Evolutionary conservation across 2,888 invertebrate genomes (phyloP).

Genomic region (Gnatocerus cornutus): DNA sequence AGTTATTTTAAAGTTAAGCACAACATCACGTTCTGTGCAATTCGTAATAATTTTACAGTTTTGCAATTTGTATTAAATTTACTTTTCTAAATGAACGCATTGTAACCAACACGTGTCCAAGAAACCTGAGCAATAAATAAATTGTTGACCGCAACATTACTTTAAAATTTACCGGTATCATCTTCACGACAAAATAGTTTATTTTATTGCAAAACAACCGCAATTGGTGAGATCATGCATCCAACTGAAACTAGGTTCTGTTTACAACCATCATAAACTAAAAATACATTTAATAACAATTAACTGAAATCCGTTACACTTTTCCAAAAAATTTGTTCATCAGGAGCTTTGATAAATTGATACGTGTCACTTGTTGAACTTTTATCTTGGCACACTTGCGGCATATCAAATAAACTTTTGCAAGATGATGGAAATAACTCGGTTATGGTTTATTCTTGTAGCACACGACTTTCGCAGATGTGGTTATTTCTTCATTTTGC

Average conservation of each 20-base stretch:
- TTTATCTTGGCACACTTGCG: neutral
- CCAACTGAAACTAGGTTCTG: constrained; percentile 31
- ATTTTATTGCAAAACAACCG: constrained; percentile 7
- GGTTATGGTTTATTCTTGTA: constrained; percentile 11
- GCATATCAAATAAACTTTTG: constrained; percentile 21
- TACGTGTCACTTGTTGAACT: neutral
- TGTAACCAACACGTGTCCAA: too few species aligned
- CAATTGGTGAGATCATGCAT: constrained; percentile 29
- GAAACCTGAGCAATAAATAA: too few species aligned
- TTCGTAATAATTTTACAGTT: too few species aligned
- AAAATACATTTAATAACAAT: constrained; percentile 26
- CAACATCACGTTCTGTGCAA: too few species aligned
- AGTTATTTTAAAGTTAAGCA: too few species aligned
- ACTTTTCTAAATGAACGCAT: too few species aligned
- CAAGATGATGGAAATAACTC: constrained; percentile 3
- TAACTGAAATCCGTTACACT: constrained; percentile 3
- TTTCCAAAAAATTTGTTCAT: neutral
- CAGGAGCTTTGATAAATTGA: neutral
- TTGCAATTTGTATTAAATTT: too few species aligned
- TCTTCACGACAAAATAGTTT: neutral
- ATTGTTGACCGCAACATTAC: too few species aligned
- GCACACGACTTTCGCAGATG: constrained; percentile 16
- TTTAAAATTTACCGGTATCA: too few species aligned
- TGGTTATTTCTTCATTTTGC: neutral
- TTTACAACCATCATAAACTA: constrained; percentile 23